Percentiles rank a stretch among this genome's conserved stretches.
Conservation (phyloP, 2,113 vertebrate genomes). For the Limanda limanda region DNA sequence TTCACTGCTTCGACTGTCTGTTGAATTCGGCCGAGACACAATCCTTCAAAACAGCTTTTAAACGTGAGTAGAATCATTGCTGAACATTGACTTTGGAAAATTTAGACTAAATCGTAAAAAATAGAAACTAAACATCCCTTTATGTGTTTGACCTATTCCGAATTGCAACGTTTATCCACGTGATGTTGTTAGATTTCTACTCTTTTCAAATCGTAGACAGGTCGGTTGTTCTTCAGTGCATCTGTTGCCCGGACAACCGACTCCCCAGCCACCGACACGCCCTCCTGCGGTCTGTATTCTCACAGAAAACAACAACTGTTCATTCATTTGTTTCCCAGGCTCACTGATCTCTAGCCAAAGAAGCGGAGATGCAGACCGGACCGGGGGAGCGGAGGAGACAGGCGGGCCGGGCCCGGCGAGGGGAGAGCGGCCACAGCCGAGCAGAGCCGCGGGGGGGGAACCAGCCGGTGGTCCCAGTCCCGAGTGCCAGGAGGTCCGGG, state of each 20-base stretch:
- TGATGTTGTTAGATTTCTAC: neutral
- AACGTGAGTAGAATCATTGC: neutral
- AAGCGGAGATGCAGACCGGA: conserved; percentile 51
- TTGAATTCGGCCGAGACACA: too few relatives aligned
- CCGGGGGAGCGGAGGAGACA: conserved; percentile 8
- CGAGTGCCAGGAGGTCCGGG: neutral
- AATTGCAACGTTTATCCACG: neutral
- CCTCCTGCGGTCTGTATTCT: too few relatives aligned
- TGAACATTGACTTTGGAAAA: neutral
- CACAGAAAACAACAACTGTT: neutral
- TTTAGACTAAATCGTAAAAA: too few relatives aligned
- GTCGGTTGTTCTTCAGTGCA: neutral
- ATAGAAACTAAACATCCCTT: neutral
- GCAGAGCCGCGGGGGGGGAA: conserved; percentile 6
- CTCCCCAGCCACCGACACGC: neutral
- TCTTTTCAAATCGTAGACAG: neutral
- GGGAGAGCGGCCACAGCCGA: conserved; percentile 12
- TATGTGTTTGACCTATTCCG: neutral
- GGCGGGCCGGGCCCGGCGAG: conserved; percentile 11
- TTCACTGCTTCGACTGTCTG: too few relatives aligned
- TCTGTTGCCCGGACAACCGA: conserved; percentile 51
- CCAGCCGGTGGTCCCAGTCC: neutral
- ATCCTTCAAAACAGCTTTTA: too few relatives aligned
- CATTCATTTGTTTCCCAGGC: neutral
- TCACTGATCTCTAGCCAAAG: neutral